A percentile compares a stretch with the other conserved stretches of the same genome.
phyloP scores from a whole-genome alignment of 2,113 vertebrate genomes.

The Rattus rattus region DNA sequence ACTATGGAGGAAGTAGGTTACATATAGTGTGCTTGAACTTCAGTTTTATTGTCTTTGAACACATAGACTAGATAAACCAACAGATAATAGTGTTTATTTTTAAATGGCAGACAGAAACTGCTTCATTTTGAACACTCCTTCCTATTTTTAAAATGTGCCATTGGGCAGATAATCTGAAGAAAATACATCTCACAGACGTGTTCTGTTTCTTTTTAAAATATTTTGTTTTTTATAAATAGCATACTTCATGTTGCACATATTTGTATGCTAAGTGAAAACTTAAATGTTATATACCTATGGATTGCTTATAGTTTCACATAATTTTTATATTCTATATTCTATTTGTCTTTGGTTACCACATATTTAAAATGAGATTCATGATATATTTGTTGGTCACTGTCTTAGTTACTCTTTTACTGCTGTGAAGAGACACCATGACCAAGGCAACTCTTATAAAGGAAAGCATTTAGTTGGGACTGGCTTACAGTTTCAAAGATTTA shows the following conservation, averaged over 20 bases:
- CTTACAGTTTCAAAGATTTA: not conserved
- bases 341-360: not conserved
- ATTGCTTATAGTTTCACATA: conserved; percentile 28
- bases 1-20: not conserved
- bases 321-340: conserved; percentile 39
- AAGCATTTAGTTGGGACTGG: not conserved
- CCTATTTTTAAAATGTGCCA: not conserved
- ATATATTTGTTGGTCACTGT: not conserved
- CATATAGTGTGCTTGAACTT: not conserved
- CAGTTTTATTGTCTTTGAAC: conserved; percentile 7
- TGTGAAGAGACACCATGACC: not conserved
- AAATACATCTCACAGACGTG: conserved; percentile 17
- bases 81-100: not conserved
- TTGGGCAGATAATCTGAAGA: not conserved
- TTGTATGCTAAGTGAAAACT: conserved; percentile 9
- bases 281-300: not conserved
- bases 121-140: conserved; percentile 9
- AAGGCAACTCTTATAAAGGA: not conserved
- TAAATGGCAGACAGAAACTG: not conserved
- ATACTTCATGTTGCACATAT: not conserved
- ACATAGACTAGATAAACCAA: not conserved
- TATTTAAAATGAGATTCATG: conserved; percentile 51
- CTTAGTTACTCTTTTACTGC: not conserved
- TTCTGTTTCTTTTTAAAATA: conserved; percentile 29
- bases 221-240: not conserved